Base-by-base conservation (phyloP, 2,888 invertebrate genomes). In the Caenorhabditis imperialis region DNA sequence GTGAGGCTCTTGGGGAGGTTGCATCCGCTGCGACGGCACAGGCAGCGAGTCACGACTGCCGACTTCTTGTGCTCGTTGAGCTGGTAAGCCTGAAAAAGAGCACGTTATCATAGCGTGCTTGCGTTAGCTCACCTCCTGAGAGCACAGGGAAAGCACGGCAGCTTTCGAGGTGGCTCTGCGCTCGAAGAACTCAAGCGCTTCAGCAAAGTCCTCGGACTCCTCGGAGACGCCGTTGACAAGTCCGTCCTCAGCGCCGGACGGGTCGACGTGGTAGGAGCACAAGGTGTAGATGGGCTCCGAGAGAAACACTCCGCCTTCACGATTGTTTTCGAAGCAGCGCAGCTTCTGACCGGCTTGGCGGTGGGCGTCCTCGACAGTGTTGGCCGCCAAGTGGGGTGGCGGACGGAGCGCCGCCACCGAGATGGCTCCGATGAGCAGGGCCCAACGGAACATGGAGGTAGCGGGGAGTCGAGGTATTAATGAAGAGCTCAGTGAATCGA, bases 21-120 rank as follows among this genome's bases (percentile, higher is more conserved):
- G 74, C 82, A 82, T 20, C 77, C 58, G 70, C 84, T 83, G 55
- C 79, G 77, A 54, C 83, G 83, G 78, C 85, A 85, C 38, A 84
- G 74, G 60, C 85, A 85, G 1, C 85, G 80, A 73, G 84, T 78
- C 73, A 74, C 25, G 67, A 48, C n/a, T 57, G 65, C 71, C 67
- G 76, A 40, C 65, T 75, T 42, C 27, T 60, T 30, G 20, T 35
- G 37, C 18, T 51, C 27, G 79, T 72, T 70, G 78, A 75, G 67
- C 50, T 63, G 62, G 60, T 53, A 67, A 33, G 35, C 63, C 62
- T 63, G 55, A n/a, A 54, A n/a, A 37, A 3, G 22, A 14, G 18
- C 3, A 8, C 7, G 33, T 30, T 25, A 10, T 14, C 16, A 42
- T 25, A n/a, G 12, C 1, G 12, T n/a, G 27, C 8, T 25, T 7